phyloP scores from a whole-genome alignment of 1,140 invertebrate species.

The Trachelipus rathkii region DNA sequence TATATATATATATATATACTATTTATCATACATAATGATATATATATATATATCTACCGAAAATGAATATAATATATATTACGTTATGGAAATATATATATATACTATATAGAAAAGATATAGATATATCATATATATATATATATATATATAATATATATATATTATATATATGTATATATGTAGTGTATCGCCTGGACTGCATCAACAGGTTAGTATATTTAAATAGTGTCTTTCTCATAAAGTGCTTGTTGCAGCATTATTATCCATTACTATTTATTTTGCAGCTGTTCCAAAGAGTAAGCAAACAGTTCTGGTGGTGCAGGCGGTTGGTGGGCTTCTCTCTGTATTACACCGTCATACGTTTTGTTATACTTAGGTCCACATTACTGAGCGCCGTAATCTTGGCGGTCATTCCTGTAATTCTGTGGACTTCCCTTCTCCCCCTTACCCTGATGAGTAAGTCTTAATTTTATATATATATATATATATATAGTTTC shows the following conservation, averaged over 20 bases:
- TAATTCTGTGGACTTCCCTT: constrained; percentile 86
- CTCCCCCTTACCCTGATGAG: constrained; percentile 83
- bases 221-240: constrained; percentile 52
- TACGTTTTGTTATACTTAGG: constrained; percentile 94
- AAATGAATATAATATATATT: too few relatives aligned
- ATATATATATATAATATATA: too few relatives aligned
- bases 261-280: constrained; percentile 1
- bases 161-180: too few relatives aligned
- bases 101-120: too few relatives aligned
- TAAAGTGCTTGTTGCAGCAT: constrained; percentile 43
- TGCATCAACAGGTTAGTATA: constrained; percentile 50
- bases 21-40: too few relatives aligned
- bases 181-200: constrained; percentile 43
- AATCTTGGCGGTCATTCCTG: constrained; percentile 97
- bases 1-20: too few relatives aligned
- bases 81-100: too few relatives aligned
- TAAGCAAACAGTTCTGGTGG: constrained; percentile 61
- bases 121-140: too few relatives aligned
- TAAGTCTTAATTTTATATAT: constrained; percentile 51
- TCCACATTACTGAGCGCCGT: constrained; percentile 83
- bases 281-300: constrained; percentile 50
- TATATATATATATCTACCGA: too few relatives aligned
- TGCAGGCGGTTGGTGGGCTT: constrained; percentile 85
- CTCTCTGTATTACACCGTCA: too few relatives aligned
- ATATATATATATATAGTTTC: too few relatives aligned